Conservation (phyloP, 2,797 vertebrate genomes). For the Philypnodon macrostomus region DNA sequence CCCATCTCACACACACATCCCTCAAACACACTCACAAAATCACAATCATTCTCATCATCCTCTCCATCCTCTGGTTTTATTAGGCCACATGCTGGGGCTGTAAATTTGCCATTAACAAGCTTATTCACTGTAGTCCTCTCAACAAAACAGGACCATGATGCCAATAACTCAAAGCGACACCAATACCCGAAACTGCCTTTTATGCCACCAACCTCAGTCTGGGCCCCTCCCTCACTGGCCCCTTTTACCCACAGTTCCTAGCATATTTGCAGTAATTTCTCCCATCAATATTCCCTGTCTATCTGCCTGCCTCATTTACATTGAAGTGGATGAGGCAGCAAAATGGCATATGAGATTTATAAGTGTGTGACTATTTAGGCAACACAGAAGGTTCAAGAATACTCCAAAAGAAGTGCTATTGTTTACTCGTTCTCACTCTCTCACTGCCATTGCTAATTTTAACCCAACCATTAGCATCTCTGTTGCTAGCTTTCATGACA, state of each 20-base stretch:
- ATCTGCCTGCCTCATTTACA: conserved; percentile 9
- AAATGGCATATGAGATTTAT: background rate
- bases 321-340: conserved; percentile 1
- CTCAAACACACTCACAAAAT: conserved; percentile 37
- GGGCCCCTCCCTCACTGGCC: conserved; percentile 6
- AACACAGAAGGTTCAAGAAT: no score
- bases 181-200: conserved; percentile 66
- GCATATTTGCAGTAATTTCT: conserved; percentile 14
- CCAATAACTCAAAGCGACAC: conserved; percentile 71
- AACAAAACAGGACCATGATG: conserved; percentile 69
- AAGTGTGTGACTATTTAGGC: no score
- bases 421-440: no score
- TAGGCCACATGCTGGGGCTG: conserved; percentile 75
- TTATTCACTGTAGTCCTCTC: conserved; percentile 70
- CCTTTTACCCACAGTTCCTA: conserved; percentile 7
- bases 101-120: conserved; percentile 78
- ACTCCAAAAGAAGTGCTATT: no score
- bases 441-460: conserved; percentile 30
- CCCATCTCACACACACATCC: conserved; percentile 24
- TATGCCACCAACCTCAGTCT: conserved; percentile 29
- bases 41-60: conserved; percentile 65
- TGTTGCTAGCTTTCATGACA: conserved; percentile 22
- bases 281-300: conserved; percentile 3
- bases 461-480: conserved; percentile 27
- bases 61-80: conserved; percentile 69